Evolutionary conservation across 2,888 invertebrate species (phyloP), one percentile per base, ranked within the genome.

Genomic region (Oegoconia quadripuncta): DNA sequence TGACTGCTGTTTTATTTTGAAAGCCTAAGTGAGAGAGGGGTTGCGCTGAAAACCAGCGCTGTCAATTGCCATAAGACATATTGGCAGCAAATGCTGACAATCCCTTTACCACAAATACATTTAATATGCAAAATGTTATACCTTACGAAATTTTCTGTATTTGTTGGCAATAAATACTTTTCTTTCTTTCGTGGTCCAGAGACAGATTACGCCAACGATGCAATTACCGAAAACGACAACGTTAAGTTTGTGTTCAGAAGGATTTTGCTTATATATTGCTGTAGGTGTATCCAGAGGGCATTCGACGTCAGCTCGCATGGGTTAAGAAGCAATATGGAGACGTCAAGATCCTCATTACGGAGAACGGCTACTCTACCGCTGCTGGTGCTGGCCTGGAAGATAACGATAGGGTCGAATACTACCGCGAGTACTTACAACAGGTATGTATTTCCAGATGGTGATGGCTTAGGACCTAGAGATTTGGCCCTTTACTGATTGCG

Each of bases 201-300:
- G n/a, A n/a, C n/a, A n/a, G n/a, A n/a, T n/a, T n/a, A n/a, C n/a
- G n/a, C n/a, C n/a, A n/a, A n/a, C n/a, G n/a, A n/a, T n/a, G n/a
- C n/a, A n/a, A n/a, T n/a, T n/a, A n/a, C n/a, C n/a, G n/a, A n/a
- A n/a, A n/a, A n/a, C n/a, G n/a, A n/a, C n/a, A n/a, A 20, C 20
- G 4, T 6, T 20, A 6, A 20, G 7, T 20, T 20, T 4, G 7
- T 20, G 20, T 4, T 20, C 4, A 6, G 7, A 20, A 7, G 20
- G 5, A 4, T 7, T 7, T 7, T 20, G 7, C 7, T 20, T 20
- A 9, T 8, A 8, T 18, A 9, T 18, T 11, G 34, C 41, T 38
- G 3, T 50, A 78, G 73, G 44, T 64, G 4, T 59, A 75, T n/a
- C 86, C 88, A 0, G 65, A 68, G 55, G 88, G 88, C 2, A 53